Base-by-base conservation (phyloP, 92 coral and sea anemone genomes). In the Bergia sp. region DNA sequence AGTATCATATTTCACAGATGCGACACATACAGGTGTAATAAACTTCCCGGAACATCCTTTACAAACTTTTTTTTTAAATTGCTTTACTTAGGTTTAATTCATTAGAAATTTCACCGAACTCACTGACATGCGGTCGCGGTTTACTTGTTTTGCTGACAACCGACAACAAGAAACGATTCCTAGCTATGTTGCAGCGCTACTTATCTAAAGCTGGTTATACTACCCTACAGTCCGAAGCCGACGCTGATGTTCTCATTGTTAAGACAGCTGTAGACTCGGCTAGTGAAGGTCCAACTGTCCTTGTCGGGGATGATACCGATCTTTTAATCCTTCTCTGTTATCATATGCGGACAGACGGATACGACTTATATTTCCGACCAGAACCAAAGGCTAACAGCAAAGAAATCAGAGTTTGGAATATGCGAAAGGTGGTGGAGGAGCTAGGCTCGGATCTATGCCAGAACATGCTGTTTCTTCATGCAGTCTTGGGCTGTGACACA, bases 211-310 rank as follows among this genome's bases (percentile, higher is more conserved):
- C 16, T 83, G 87, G 87, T 9, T 83, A 45, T 37, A n/a, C n/a
- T n/a, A 23, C 18, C 5, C 8, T 47, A 8, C 53, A 47, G 8
- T 3, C 90, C 6, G 90, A 77, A 37, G 84, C 16, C 41, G 61
- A 87, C 57, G 85, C 85, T 41, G 81, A 85, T 39, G 90, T 87
- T 67, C 85, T 87, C 11, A 77, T 87, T 9, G 90, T 87, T 21
- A 55, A 74, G 49, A 87, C 90, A 76, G 90, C 76, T 23, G 76
- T 45, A 1, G 81, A 73, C 7, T 85, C 89, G 37, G 81, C 71
- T 1, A 36, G 2, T 16, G 18, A 37, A 11, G 20, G 57, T 41
- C 88, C 58, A 5, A 86, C 89, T 58, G 82, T 71, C 21, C 89
- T 86, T 43, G 82, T 86, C 8, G 81, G 89, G 67, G 89, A 86